Conservation (phyloP, 2,113 vertebrate species). For the Phalacrocorax brasilianus region DNA sequence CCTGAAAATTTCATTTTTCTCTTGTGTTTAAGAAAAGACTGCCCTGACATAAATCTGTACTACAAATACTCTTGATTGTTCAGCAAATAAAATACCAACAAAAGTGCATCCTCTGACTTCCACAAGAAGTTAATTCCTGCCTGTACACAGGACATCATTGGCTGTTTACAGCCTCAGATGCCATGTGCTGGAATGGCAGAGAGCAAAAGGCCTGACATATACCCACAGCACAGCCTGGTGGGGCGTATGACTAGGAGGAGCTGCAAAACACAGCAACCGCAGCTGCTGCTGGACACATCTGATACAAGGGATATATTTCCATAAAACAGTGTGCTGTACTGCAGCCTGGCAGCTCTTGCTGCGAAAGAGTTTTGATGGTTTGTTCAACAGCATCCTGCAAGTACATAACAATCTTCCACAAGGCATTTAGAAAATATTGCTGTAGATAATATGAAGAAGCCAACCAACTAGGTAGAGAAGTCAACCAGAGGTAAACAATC, state of each 20-base stretch:
- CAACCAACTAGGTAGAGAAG: not conserved
- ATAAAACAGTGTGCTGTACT: not conserved
- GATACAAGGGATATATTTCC: not conserved
- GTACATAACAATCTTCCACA: not conserved
- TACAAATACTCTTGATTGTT: not conserved
- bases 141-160: accelerated
- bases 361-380: not conserved
- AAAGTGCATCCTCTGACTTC: not conserved
- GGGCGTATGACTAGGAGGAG: not conserved
- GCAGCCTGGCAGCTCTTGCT: not conserved
- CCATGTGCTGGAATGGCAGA: too few relatives aligned
- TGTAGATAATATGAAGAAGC: not conserved
- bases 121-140: not conserved
- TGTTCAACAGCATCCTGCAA: not conserved
- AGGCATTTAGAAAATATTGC: not conserved
- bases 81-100: not conserved
- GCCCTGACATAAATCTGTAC: not conserved
- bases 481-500: not conserved
- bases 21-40: not conserved
- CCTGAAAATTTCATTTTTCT: not conserved
- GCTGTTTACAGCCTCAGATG: not conserved
- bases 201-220: not conserved
- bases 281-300: not conserved
- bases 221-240: not conserved
- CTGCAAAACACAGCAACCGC: not conserved